Conservation (phyloP, 2,888 invertebrate genomes). For the Mongoloraphidia duomilia region DNA sequence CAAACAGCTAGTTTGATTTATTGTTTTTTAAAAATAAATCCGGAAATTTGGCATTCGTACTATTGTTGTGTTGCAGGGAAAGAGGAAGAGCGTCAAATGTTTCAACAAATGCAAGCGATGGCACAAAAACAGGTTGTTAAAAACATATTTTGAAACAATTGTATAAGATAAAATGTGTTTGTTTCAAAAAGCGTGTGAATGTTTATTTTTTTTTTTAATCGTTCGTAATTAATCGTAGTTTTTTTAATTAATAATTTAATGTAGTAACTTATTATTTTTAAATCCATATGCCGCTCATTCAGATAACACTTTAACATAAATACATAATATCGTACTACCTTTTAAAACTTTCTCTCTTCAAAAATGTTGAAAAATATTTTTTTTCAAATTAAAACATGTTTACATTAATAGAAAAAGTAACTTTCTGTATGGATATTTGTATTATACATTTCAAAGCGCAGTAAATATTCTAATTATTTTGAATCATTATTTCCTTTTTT, state of each 20-base stretch:
- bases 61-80: constrained; percentile 57
- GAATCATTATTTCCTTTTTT: too few relatives aligned
- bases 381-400: too few relatives aligned
- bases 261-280: neutral
- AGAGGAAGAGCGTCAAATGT: constrained; percentile 91
- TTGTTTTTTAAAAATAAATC: neutral
- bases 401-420: too few relatives aligned
- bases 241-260: neutral
- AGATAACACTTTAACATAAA: too few relatives aligned
- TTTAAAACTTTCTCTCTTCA: too few relatives aligned
- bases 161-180: neutral
- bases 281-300: too few relatives aligned
- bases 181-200: constrained; percentile 3
- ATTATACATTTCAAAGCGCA: too few relatives aligned
- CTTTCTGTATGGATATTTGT: too few relatives aligned
- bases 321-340: too few relatives aligned
- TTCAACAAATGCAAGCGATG: constrained; percentile 93
- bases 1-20: neutral
- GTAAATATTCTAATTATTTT: too few relatives aligned
- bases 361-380: too few relatives aligned
- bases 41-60: neutral
- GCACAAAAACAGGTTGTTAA: constrained; percentile 85
- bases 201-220: constrained; percentile 3
- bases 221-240: neutral
- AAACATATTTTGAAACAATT: constrained; percentile 5